Conservation (phyloP, 2,113 vertebrate genomes). For the Vireo altiloquus region DNA sequence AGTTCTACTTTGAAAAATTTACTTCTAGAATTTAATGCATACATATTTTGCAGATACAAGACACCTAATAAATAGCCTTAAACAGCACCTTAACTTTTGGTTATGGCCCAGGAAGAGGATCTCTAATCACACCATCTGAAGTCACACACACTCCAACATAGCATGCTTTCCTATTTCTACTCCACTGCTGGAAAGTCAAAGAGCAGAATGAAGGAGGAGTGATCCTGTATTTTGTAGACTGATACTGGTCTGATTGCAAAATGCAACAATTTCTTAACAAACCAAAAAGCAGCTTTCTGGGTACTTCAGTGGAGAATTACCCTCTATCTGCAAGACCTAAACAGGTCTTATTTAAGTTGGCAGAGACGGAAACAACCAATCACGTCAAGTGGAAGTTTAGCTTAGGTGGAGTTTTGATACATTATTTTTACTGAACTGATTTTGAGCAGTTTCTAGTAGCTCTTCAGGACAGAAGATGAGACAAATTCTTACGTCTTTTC, state of each 20-base stretch:
- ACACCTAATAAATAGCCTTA: not conserved
- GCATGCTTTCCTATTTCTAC: not conserved
- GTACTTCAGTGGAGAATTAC: not conserved
- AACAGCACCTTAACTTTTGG: not conserved
- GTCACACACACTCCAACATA: not conserved
- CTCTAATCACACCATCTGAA: not conserved
- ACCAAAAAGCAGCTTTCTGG: not conserved
- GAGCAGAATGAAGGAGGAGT: not conserved
- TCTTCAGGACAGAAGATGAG: not conserved
- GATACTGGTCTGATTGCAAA: not conserved
- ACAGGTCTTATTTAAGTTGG: not conserved
- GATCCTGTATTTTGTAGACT: not conserved
- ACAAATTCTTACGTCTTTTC: not conserved
- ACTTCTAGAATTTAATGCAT: not conserved
- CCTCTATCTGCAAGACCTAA: not conserved
- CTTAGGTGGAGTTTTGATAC: not conserved
- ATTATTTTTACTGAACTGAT: not conserved
- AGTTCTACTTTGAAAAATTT: not conserved
- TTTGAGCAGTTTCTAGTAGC: not conserved
- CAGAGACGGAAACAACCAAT: not conserved
- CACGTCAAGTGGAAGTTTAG: not conserved
- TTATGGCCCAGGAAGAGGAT: not conserved
- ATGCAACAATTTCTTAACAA: not conserved
- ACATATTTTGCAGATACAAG: not conserved
- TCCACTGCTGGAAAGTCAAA: not conserved